A percentile compares a stretch with the other conserved stretches of the same genome.
Conservation (phyloP, 2,888 invertebrate species). For the Cepaea hortensis region DNA sequence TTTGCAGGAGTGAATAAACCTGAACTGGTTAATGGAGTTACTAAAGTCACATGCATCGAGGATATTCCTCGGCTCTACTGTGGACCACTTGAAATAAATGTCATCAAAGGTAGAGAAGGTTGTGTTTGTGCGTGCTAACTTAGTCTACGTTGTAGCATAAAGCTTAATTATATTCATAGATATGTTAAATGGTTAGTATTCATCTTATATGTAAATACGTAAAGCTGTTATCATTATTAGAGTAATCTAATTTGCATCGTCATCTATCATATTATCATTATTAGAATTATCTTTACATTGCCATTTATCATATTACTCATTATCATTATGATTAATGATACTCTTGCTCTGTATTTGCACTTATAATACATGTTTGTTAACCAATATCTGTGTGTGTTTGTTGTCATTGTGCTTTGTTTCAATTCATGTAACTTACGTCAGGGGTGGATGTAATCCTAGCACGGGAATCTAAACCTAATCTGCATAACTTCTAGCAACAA, state of each 20-base stretch:
- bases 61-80: slow-evolving; percentile 23
- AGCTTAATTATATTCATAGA: not conserved
- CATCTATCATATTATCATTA: not conserved
- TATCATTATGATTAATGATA: not conserved
- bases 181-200: not conserved
- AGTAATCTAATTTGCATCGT: not conserved
- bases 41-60: slow-evolving; percentile 45
- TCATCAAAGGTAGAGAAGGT: slow-evolving; percentile 27
- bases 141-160: not conserved
- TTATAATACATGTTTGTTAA: no score
- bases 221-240: not conserved
- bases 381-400: not conserved
- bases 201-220: no score
- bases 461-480: not conserved
- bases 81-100: not conserved
- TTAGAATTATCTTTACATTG: not conserved
- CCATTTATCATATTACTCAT: not conserved
- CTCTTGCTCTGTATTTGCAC: not conserved
- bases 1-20: slow-evolving; percentile 25
- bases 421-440: not conserved
- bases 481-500: not conserved
- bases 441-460: slow-evolving; percentile 14
- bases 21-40: slow-evolving; percentile 17
- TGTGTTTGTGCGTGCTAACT: not conserved
- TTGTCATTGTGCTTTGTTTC: not conserved